Conservation (phyloP, 2,888 invertebrate genomes). For the Stenotaenia linearis region DNA sequence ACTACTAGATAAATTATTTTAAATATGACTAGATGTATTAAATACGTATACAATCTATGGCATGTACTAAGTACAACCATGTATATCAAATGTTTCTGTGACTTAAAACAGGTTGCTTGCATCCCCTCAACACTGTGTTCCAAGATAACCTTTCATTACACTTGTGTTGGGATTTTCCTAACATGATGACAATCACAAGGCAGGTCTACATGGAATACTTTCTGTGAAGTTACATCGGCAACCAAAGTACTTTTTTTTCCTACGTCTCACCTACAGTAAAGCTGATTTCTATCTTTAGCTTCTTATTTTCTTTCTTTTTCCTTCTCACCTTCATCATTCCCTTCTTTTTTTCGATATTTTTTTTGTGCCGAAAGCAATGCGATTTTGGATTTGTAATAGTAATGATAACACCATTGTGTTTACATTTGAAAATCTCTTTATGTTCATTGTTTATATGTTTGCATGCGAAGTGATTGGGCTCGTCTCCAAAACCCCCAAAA, state of each 20-base stretch:
- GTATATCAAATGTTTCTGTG: too few species aligned
- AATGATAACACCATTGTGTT: not conserved
- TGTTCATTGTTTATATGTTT: not conserved
- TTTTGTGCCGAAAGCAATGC: not conserved
- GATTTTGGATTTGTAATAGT: not conserved
- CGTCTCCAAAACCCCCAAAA: not conserved
- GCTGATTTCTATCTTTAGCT: not conserved
- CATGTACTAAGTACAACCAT: too few species aligned
- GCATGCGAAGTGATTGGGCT: slow-evolving; percentile 6
- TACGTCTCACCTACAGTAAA: not conserved
- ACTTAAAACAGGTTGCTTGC: too few species aligned
- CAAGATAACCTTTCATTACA: not conserved
- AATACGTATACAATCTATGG: too few species aligned
- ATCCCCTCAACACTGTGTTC: not conserved
- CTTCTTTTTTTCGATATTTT: not conserved
- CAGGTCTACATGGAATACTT: not conserved
- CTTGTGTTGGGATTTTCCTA: not conserved
- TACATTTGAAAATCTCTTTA: not conserved
- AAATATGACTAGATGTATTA: too few species aligned
- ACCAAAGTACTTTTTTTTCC: not conserved
- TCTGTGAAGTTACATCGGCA: not conserved
- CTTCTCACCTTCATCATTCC: not conserved
- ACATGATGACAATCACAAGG: not conserved
- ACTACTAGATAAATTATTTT: too few species aligned
- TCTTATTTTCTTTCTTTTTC: not conserved